These are phyloP conservation scores for Laupala kohalensis DNA, from an alignment of 1,140 invertebrate genomes.

Conservation along the genomic window DNA sequence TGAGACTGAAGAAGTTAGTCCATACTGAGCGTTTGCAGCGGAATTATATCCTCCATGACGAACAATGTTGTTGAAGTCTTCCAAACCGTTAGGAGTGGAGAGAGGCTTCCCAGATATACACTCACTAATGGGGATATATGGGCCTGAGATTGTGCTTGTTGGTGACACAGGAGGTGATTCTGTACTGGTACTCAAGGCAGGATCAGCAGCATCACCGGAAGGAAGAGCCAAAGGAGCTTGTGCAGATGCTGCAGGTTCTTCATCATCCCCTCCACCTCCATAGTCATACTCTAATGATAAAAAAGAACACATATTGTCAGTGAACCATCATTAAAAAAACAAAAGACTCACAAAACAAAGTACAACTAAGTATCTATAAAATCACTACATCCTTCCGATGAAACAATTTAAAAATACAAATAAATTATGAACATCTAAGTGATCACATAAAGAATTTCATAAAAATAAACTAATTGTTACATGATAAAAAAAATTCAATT, in stretches of 20 bases:
- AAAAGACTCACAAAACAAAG: too few species aligned
- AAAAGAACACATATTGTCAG: not conserved
- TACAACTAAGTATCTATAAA: too few species aligned
- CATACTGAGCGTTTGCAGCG: not conserved
- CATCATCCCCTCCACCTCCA: conserved; percentile 7
- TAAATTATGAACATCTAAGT: too few species aligned
- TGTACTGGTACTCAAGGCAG: conserved; percentile 18
- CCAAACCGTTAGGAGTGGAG: conserved; percentile 13
- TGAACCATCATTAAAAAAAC: too few species aligned
- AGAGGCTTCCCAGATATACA: conserved; percentile 70
- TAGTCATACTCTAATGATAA: conserved; percentile 17
- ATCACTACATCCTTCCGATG: too few species aligned
- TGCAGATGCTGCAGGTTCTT: not conserved
- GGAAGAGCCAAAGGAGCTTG: not conserved
- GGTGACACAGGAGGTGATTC: conserved; percentile 45
- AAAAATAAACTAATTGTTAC: too few species aligned
- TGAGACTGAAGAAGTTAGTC: not conserved
- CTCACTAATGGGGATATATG: conserved; percentile 74
- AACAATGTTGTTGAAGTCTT: conserved; percentile 12
- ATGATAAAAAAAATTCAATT: too few species aligned
- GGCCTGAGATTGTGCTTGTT: conserved; percentile 44
- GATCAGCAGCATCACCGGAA: not conserved
- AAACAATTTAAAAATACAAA: too few species aligned
- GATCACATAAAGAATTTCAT: too few species aligned
- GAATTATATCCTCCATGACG: conserved; percentile 2